Percentiles rank a stretch among this genome's conserved stretches.
Evolutionary conservation across 2,888 invertebrate species (phyloP).

Genomic region (Drepanosiphum platanoidis): DNA sequence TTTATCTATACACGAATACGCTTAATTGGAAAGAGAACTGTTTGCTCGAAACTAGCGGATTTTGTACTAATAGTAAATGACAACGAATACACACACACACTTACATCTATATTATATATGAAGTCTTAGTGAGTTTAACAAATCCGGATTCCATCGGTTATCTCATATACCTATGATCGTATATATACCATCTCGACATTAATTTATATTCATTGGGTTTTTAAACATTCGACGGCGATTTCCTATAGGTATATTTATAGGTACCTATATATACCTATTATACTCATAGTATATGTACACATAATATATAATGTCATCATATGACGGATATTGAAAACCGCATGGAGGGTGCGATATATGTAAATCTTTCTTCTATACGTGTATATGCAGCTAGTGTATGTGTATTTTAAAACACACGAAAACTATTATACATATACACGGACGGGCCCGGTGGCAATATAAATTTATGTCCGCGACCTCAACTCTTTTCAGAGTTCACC

Average conservation of each 20-base stretch:
- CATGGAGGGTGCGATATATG: neutral
- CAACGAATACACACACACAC: neutral
- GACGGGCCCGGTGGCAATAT: neutral
- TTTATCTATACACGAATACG: too few relatives aligned
- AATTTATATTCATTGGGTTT: neutral
- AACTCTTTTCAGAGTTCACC: constrained; percentile 19
- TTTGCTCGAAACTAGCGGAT: neutral
- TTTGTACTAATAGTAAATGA: neutral
- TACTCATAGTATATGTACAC: neutral
- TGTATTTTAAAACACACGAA: neutral
- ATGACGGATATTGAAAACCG: neutral
- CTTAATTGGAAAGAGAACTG: neutral
- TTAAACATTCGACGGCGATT: neutral
- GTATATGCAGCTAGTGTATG: neutral
- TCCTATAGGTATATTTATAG: too few relatives aligned
- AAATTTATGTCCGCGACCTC: constrained; percentile 9
- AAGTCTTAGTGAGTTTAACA: neutral
- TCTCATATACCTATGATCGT: neutral
- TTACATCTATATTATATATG: too few relatives aligned
- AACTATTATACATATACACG: constrained; percentile 11
- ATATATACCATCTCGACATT: neutral
- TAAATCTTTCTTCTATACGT: neutral
- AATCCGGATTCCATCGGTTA: neutral
- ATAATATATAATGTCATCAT: too few relatives aligned
- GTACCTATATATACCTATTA: neutral